Conservation (phyloP, 2,113 vertebrate genomes). For the Ovis canadensis region DNA sequence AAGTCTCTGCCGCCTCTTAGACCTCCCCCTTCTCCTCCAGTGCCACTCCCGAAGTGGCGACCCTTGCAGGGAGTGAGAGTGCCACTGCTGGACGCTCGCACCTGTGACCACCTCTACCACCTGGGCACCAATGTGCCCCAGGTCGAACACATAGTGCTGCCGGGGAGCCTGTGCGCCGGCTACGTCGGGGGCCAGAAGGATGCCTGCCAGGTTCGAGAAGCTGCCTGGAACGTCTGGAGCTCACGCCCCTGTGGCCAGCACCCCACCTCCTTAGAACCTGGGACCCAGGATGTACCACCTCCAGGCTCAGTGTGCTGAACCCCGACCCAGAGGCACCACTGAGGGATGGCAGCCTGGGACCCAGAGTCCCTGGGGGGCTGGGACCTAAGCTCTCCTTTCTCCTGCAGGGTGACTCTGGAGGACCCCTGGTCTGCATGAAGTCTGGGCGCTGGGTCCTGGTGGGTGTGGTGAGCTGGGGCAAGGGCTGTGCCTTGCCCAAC, state of each 20-base stretch:
- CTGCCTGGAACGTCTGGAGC: not conserved
- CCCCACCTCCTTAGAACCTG: not conserved
- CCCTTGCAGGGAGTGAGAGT: conserved; percentile 57
- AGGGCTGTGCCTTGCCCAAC: conserved; percentile 82
- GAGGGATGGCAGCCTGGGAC: not conserved
- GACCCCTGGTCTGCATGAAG: conserved; percentile 84
- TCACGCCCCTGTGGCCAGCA: not conserved
- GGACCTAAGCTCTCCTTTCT: not conserved
- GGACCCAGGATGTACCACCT: not conserved
- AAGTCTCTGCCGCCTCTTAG: not conserved
- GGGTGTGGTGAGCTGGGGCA: conserved; percentile 88
- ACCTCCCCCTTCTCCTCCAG: not conserved
- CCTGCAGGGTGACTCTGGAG: conserved; percentile 85
- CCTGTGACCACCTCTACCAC: conserved; percentile 62
- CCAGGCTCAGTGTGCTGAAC: not conserved
- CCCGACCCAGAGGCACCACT: not conserved
- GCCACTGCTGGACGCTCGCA: conserved; percentile 3
- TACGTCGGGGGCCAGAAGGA: conserved; percentile 60
- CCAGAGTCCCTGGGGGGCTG: not conserved
- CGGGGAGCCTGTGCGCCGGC: conserved; percentile 38
- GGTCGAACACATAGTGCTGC: conserved; percentile 22
- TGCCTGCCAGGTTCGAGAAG: conserved; percentile 38
- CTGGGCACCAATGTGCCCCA: not conserved
- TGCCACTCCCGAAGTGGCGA: conserved; percentile 43
- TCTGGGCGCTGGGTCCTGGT: conserved; percentile 83